Percentiles rank a stretch among this genome's conserved stretches.
Evolutionary conservation across 2,797 vertebrate species (phyloP).

Genomic region (Perdix hodgsoniae): DNA sequence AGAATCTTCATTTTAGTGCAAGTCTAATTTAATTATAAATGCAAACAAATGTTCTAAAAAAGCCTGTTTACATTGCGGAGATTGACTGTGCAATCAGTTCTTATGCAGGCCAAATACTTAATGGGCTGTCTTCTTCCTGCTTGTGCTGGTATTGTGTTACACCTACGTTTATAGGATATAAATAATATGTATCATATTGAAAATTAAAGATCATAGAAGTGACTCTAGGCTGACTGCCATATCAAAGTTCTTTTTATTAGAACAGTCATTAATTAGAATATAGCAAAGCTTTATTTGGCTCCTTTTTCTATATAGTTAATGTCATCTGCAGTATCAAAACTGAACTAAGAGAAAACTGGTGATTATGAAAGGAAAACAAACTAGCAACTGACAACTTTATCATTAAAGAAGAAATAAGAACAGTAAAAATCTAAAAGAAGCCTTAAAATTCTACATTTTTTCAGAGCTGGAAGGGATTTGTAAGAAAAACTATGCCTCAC

Average conservation of each 20-base stretch:
- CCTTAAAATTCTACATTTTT: not conserved
- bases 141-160: constrained; percentile 24
- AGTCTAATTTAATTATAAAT: constrained; percentile 63
- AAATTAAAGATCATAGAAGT: constrained; percentile 62
- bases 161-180: constrained; percentile 52
- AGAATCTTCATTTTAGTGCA: not conserved
- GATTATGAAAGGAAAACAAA: constrained; percentile 16
- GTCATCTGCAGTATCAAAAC: constrained; percentile 64
- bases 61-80: constrained; percentile 49
- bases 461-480: not conserved
- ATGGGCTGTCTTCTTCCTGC: not conserved
- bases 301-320: constrained; percentile 41
- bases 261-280: constrained; percentile 66
- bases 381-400: constrained; percentile 50
- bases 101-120: constrained; percentile 34
- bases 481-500: not conserved
- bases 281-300: constrained; percentile 57
- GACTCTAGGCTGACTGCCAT: constrained; percentile 53
- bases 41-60: constrained; percentile 59
- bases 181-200: constrained; percentile 28
- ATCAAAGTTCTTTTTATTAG: constrained; percentile 65
- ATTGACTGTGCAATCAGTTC: constrained; percentile 36
- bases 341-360: constrained; percentile 47
- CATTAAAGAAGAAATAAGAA: constrained; percentile 45
- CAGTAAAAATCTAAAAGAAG: not conserved